These are phyloP conservation scores for Saxicola maurus DNA, from an alignment of 2,797 vertebrate species.

Conservation along the genomic window DNA sequence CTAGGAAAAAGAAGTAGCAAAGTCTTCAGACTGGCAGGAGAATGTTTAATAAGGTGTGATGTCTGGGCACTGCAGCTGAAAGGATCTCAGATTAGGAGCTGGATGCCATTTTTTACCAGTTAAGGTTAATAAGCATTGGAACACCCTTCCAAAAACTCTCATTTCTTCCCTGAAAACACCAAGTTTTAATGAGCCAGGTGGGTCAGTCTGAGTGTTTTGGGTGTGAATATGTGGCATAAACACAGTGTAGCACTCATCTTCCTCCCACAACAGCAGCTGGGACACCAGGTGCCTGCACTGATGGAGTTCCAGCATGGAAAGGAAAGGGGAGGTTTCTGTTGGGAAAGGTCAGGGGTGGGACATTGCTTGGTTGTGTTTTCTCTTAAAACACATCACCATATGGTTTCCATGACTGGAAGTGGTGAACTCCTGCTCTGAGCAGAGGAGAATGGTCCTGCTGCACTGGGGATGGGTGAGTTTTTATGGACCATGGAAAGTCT, in stretches of 20 bases:
- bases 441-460: not conserved
- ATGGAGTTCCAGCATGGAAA: not conserved
- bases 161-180: not conserved
- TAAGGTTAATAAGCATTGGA: not conserved
- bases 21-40: not conserved
- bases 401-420: slow-evolving; percentile 1
- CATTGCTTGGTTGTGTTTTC: not conserved
- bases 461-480: slow-evolving; percentile 17
- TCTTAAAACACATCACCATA: slow-evolving; percentile 20
- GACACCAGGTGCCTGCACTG: not conserved
- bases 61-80: not conserved
- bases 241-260: not conserved
- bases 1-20: not conserved
- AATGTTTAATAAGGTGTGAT: not conserved
- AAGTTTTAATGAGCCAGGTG: not conserved
- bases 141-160: not conserved
- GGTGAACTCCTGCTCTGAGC: slow-evolving; percentile 1
- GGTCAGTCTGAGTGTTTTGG: not conserved
- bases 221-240: not conserved
- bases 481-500: slow-evolving; percentile 46
- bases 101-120: not conserved
- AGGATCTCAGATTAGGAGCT: not conserved
- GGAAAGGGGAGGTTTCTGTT: not conserved
- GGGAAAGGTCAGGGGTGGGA: not conserved
- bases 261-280: not conserved